Base-by-base conservation (phyloP, 2,888 invertebrate species). In the Hoplodrina ambigua region DNA sequence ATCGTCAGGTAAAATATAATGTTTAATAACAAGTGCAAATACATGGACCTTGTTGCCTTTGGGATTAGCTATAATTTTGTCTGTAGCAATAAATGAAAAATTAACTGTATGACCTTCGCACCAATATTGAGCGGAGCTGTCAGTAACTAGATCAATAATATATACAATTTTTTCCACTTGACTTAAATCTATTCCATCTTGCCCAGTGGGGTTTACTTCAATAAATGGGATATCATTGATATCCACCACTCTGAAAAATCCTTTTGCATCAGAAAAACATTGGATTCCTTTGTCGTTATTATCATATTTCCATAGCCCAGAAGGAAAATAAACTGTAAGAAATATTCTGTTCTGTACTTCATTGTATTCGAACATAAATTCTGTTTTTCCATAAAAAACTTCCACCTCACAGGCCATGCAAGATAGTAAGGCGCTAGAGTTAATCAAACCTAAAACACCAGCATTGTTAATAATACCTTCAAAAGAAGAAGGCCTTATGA, bases 41-140 rank as follows among this genome's bases (percentile, higher is more conserved):
- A 94, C 94, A 72, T 94, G 93, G 46, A 90, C 85, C 82, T 92
- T 85, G 53, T 91, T 88, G 5, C 92, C 91, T 80, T 87, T 90
- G 25, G 94, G 93, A 70, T 94, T 94, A 0, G 96, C 96, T 33
- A 97, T 88, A 41, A 97, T 89, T 86, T 90, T 96, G 15, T 95
- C 88, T 0, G 97, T 96, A 67, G 88, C 83, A 20, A 97, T 87
- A 25, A 96, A 85, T n/a, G 94, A 89, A 82, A 96, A 96, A 72
- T 96, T 92, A 68, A 91, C 91, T 6, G 96, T 94, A 80, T 97
- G 96, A 0, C 96, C 97, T 89, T 97, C 96, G 86, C 97, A 97
- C 97, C 97, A 97, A 86, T 97, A 97, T 78, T 96, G 94, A 1
- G 97, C 97, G 0, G 97, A 95, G 71, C 95, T 93, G 54, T 96